phyloP scores from a whole-genome alignment of 2,888 invertebrate genomes.

The Mesorhabditis sp. region DNA sequence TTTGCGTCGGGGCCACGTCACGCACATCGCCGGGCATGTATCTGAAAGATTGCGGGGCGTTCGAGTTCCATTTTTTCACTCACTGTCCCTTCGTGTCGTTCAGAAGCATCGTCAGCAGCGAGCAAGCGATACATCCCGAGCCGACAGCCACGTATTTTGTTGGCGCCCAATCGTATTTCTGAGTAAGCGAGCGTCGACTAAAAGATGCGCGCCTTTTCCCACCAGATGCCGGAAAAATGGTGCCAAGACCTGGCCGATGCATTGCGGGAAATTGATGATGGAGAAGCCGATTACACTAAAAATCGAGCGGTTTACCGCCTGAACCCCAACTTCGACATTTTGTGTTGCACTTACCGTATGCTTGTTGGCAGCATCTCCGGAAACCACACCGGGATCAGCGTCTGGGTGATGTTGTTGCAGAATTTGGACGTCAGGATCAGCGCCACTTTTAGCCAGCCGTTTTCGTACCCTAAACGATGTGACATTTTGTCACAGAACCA shows the following conservation, averaged over 20 bases:
- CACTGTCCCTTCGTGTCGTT: not conserved
- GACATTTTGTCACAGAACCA: not conserved
- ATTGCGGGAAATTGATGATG: conserved; percentile 19
- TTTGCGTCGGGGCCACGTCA: not conserved
- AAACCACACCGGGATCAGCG: not conserved
- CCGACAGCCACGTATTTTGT: not conserved
- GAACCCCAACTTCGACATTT: not conserved
- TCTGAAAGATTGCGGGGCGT: not conserved
- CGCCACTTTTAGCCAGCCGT: not conserved
- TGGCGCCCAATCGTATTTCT: not conserved
- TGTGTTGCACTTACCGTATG: not conserved
- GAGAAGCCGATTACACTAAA: conserved; percentile 12
- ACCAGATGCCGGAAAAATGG: conserved; percentile 19
- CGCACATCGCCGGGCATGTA: not conserved
- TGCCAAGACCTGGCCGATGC: conserved; percentile 17
- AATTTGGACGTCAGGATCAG: not conserved
- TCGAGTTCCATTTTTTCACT: not conserved
- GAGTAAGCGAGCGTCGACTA: not conserved
- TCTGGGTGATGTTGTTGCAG: not conserved
- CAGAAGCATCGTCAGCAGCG: not conserved
- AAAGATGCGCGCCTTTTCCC: not conserved
- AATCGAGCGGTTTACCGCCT: not conserved
- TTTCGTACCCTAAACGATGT: too few species aligned
- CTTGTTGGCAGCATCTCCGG: not conserved
- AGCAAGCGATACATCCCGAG: not conserved